These are phyloP conservation scores for Sciurus vulgaris DNA, from an alignment of 2,797 vertebrate genomes.

Conservation along the genomic window DNA sequence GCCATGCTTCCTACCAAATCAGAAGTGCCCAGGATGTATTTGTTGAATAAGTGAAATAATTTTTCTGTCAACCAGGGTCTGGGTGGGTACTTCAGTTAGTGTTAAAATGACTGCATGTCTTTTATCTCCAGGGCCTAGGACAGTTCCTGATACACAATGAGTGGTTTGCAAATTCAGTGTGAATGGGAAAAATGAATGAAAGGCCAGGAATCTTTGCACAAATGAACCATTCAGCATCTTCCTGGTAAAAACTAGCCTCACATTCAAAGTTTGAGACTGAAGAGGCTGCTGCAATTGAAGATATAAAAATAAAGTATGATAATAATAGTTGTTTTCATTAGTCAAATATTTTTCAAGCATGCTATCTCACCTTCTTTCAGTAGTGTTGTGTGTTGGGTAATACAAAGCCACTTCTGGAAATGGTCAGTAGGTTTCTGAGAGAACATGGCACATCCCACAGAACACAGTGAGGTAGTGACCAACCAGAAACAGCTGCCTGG, in stretches of 20 bases:
- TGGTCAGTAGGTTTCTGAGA: background rate
- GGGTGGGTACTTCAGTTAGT: background rate
- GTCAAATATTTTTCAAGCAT: slow-evolving; percentile 30
- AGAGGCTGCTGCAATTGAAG: background rate
- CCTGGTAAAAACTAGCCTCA: background rate
- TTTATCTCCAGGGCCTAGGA: background rate
- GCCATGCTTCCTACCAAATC: background rate
- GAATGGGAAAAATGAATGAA: background rate
- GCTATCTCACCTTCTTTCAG: background rate
- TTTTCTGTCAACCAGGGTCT: background rate
- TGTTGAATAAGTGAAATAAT: slow-evolving; percentile 19
- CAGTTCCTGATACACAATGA: background rate
- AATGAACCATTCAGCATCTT: background rate
- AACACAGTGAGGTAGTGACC: background rate
- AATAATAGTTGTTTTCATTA: background rate
- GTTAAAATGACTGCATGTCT: background rate
- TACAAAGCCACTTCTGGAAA: background rate
- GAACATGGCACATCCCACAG: rapidly evolving
- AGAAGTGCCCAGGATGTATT: background rate
- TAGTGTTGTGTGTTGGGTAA: background rate
- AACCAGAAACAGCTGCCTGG: background rate
- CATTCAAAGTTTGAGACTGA: background rate
- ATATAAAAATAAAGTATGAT: background rate
- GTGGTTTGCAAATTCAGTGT: background rate
- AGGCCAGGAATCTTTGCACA: background rate